Conservation (phyloP, 2,797 vertebrate genomes). For the Meda fulgida region DNA sequence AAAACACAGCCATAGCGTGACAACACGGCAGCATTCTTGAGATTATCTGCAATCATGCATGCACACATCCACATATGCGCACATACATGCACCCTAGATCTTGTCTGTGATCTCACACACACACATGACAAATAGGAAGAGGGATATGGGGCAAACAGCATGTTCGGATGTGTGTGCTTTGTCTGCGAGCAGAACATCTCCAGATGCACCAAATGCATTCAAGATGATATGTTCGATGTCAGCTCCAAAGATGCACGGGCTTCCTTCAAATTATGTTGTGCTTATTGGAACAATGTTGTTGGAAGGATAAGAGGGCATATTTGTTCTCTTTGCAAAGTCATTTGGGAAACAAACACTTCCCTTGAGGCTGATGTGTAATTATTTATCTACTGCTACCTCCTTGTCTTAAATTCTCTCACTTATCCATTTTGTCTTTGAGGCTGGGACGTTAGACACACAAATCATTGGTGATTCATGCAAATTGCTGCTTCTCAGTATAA, state of each 20-base stretch:
- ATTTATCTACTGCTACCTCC: slow-evolving; percentile 34
- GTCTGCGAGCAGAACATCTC: slow-evolving; percentile 4
- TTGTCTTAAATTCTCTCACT: slow-evolving; percentile 17
- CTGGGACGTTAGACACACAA: slow-evolving; percentile 7
- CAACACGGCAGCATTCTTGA: slow-evolving; percentile 44
- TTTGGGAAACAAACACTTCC: slow-evolving; percentile 55
- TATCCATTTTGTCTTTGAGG: slow-evolving; percentile 36
- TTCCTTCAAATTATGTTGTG: slow-evolving; percentile 12
- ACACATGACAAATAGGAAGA: slow-evolving; percentile 32
- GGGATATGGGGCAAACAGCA: slow-evolving; percentile 23
- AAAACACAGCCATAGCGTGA: slow-evolving; percentile 53
- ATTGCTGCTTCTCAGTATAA: slow-evolving; percentile 7
- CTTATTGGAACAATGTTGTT: slow-evolving; percentile 4
- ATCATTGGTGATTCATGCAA: slow-evolving; percentile 18
- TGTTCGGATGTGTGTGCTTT: slow-evolving; percentile 2
- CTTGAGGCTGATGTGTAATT: slow-evolving; percentile 40
- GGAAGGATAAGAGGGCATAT: slow-evolving; percentile 6
- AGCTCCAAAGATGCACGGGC: slow-evolving; percentile 30
- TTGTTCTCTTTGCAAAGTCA: slow-evolving; percentile 42
- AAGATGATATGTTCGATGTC: slow-evolving; percentile 32
- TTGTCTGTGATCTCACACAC: slow-evolving; percentile 25
- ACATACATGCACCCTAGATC: slow-evolving; percentile 44
- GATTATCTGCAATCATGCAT: slow-evolving; percentile 32
- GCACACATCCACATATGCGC: slow-evolving; percentile 9
- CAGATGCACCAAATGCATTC: slow-evolving; percentile 36